Conservation (phyloP, 2,888 invertebrate genomes). For the Polydrusus cervinus region DNA sequence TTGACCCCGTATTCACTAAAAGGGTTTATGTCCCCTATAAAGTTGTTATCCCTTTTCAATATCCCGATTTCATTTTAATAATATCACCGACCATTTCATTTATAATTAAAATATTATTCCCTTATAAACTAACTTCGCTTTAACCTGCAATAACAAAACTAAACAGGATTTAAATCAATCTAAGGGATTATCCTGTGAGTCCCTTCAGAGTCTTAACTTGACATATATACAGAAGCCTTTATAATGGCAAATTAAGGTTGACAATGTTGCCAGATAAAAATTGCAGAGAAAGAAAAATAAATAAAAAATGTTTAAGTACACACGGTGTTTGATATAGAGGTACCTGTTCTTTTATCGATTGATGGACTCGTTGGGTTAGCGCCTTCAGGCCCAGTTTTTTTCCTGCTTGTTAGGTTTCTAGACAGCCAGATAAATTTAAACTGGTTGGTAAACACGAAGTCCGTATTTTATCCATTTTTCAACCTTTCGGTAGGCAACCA, state of each 20-base stretch:
- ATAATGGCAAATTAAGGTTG: slow-evolving; percentile 10
- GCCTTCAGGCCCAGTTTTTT: no score
- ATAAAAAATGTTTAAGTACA: no score
- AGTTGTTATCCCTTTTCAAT: slow-evolving; percentile 1
- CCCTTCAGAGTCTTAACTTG: slow-evolving; percentile 20
- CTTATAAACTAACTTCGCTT: neutral
- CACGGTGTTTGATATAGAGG: no score
- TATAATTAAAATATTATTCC: slow-evolving; percentile 2
- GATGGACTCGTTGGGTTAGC: no score
- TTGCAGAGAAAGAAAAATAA: no score
- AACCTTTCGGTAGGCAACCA: no score
- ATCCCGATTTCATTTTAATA: neutral
- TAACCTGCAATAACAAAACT: slow-evolving; percentile 33
- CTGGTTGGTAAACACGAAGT: no score
- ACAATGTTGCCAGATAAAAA: slow-evolving; percentile 1
- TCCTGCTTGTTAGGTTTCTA: no score
- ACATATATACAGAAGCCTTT: slow-evolving; percentile 24
- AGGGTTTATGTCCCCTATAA: neutral
- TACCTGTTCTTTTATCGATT: no score
- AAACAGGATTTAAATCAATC: slow-evolving; percentile 39
- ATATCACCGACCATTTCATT: neutral
- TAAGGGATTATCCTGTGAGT: slow-evolving; percentile 20
- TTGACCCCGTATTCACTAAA: neutral
- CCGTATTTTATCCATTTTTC: no score
- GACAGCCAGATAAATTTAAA: no score